Conservation (phyloP, 2,888 invertebrate species). For the Eupithecia subfuscata region DNA sequence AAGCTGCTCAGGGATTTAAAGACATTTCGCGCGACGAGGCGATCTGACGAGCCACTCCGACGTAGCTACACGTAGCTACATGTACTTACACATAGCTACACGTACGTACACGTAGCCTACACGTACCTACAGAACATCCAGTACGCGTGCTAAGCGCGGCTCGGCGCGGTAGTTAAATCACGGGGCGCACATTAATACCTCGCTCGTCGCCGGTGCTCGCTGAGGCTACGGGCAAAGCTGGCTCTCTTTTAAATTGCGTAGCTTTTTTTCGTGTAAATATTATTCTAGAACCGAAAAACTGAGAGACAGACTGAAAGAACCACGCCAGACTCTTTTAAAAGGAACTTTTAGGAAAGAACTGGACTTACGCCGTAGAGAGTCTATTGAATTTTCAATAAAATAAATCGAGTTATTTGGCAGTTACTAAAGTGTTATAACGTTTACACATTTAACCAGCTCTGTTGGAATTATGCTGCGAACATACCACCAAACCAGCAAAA, state of each 20-base stretch:
- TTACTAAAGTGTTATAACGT: neutral
- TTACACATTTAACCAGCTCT: slow-evolving; percentile 1
- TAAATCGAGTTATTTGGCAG: neutral
- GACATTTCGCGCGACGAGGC: slow-evolving; percentile 18
- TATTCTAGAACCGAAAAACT: neutral
- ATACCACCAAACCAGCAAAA: slow-evolving; percentile 10
- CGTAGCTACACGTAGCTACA: neutral
- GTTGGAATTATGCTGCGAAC: neutral
- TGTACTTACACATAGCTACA: neutral
- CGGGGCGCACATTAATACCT: slow-evolving; percentile 24
- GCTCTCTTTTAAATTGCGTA: neutral
- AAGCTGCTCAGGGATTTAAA: slow-evolving; percentile 13
- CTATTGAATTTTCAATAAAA: neutral
- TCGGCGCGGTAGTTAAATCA: slow-evolving; percentile 22
- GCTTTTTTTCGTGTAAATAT: neutral
- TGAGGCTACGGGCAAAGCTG: neutral
- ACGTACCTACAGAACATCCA: neutral
- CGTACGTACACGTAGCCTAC: neutral
- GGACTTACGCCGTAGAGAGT: neutral
- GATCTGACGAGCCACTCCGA: neutral
- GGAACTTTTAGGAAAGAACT: neutral
- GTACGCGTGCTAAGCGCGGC: neutral
- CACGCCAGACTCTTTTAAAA: neutral
- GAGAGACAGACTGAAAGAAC: neutral
- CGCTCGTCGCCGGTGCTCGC: slow-evolving; percentile 21